Conservation (phyloP, 2,888 invertebrate species). For the Tetrapedia diversipes region DNA sequence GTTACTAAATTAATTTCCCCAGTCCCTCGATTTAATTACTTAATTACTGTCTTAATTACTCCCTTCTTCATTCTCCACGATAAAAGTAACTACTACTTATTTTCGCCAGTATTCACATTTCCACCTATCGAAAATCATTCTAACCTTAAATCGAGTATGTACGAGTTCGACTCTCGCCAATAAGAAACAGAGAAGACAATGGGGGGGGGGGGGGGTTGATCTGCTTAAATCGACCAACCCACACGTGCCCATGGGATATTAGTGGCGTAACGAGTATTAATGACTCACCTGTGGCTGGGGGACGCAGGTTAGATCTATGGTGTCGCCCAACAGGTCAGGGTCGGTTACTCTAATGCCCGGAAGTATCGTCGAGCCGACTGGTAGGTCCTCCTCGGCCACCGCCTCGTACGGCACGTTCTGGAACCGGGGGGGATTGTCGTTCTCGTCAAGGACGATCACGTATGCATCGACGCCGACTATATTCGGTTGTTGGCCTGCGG, state of each 20-base stretch:
- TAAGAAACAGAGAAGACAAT: background rate
- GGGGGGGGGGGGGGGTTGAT: background rate
- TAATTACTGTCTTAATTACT: too few relatives aligned
- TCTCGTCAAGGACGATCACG: slow-evolving; percentile 93
- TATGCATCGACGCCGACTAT: slow-evolving; percentile 90
- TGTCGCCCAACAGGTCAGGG: slow-evolving; percentile 91
- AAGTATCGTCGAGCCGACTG: slow-evolving; percentile 89
- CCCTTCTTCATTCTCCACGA: too few relatives aligned
- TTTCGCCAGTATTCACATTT: too few relatives aligned
- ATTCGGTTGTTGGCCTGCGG: slow-evolving; percentile 86
- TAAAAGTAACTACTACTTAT: too few relatives aligned
- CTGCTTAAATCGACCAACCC: background rate
- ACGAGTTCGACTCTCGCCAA: background rate
- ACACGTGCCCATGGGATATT: slow-evolving; percentile 31
- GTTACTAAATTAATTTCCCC: too few relatives aligned
- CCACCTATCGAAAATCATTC: too few relatives aligned
- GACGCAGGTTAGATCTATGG: slow-evolving; percentile 89
- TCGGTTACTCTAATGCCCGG: slow-evolving; percentile 90
- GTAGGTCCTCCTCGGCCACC: slow-evolving; percentile 90
- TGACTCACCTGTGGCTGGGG: slow-evolving; percentile 83
- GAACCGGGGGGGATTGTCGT: slow-evolving; percentile 91
- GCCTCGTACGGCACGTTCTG: slow-evolving; percentile 91
- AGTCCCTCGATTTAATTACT: too few relatives aligned
- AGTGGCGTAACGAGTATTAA: slow-evolving; percentile 45
- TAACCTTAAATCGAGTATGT: too few relatives aligned